phyloP scores from a whole-genome alignment of 2,888 invertebrate genomes.

The Aphidius colemani region DNA sequence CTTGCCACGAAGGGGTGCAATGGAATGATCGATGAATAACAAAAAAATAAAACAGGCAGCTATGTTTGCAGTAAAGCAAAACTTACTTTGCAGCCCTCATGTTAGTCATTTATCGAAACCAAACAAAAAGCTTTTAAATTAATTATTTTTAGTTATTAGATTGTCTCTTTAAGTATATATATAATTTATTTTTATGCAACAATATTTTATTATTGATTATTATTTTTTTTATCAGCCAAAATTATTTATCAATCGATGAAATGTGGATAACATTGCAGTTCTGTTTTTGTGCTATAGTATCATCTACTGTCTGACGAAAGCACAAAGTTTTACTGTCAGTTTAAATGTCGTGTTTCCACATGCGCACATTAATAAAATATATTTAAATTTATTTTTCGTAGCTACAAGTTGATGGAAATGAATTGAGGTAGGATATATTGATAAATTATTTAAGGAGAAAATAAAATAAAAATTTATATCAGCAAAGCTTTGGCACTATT shows the following conservation, averaged over 20 bases:
- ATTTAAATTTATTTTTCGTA: no score
- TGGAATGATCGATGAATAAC: constrained; percentile 36
- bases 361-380: no score
- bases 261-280: constrained; percentile 7
- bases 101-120: background rate
- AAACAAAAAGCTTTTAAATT: background rate
- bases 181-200: no score
- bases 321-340: background rate
- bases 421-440: background rate
- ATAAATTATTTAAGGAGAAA: constrained; percentile 12
- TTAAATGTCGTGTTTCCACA: background rate
- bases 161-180: background rate
- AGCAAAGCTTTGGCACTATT: constrained; percentile 39
- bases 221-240: background rate
- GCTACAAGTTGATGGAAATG: no score
- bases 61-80: background rate
- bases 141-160: constrained; percentile 1
- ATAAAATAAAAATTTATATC: constrained; percentile 21
- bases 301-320: constrained; percentile 17
- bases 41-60: constrained; percentile 20
- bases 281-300: constrained; percentile 7
- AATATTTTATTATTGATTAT: no score
- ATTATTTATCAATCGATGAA: constrained; percentile 13
- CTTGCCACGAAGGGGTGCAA: constrained; percentile 29
- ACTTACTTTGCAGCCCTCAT: constrained; percentile 1